These are phyloP conservation scores for Babyrousa celebensis DNA, from an alignment of 2,797 vertebrate genomes.

Conservation along the genomic window DNA sequence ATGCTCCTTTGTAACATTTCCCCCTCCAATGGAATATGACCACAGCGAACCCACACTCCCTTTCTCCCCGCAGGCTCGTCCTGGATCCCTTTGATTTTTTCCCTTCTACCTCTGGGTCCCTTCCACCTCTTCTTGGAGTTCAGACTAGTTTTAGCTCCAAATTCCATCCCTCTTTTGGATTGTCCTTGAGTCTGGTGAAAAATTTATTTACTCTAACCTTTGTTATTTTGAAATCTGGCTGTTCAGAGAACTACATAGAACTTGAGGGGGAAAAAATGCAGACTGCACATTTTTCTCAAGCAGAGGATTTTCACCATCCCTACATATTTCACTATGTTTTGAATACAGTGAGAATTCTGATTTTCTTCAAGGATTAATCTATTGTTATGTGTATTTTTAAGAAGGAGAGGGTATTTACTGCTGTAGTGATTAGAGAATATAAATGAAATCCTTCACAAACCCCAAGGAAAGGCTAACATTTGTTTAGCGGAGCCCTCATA, in stretches of 20 bases:
- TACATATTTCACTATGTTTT: neutral
- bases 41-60: too few relatives aligned
- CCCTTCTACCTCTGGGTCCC: neutral
- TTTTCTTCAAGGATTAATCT: slow-evolving; percentile 58
- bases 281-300: neutral
- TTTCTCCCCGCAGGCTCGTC: neutral
- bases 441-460: neutral
- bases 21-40: neutral
- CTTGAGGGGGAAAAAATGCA: neutral
- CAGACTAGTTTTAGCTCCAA: neutral
- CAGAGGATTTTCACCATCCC: neutral
- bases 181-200: slow-evolving; percentile 40
- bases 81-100: neutral
- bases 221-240: slow-evolving; percentile 67
- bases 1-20: neutral
- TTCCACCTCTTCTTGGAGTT: neutral
- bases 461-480: slow-evolving; percentile 67
- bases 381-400: neutral
- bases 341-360: neutral
- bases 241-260: slow-evolving; percentile 3
- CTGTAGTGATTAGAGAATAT: slow-evolving; percentile 47
- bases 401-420: slow-evolving; percentile 7
- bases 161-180: neutral
- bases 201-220: slow-evolving; percentile 26
- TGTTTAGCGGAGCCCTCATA: slow-evolving; percentile 59